Evolutionary conservation across 1,140 invertebrate species (phyloP).

Genomic region (Ceratoteleas bidentatus): DNA sequence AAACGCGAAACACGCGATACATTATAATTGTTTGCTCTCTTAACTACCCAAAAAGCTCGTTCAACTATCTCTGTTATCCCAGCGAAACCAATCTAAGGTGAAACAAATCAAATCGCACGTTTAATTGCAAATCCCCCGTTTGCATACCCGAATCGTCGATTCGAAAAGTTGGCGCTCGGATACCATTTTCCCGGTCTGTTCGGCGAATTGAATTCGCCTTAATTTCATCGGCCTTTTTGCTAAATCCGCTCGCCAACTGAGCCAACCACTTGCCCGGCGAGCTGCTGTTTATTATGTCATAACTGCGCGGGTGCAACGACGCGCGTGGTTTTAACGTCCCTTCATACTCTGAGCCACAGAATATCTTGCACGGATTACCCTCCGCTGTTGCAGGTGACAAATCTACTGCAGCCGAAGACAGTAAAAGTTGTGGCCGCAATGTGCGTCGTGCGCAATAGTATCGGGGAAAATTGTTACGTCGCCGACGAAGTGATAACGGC

Average conservation of each 20-base stretch:
- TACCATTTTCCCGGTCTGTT: not conserved
- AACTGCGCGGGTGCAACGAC: constrained; percentile 4
- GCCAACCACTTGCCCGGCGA: constrained; percentile 2
- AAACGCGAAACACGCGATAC: constrained; percentile 8
- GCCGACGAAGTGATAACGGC: constrained; percentile 94
- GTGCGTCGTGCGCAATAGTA: constrained; percentile 94
- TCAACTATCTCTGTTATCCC: constrained; percentile 3
- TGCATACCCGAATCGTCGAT: too few species aligned
- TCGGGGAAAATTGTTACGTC: constrained; percentile 95
- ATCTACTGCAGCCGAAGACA: constrained; percentile 88
- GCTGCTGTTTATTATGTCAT: constrained; percentile 13
- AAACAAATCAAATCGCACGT: not conserved
- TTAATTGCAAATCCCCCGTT: not conserved
- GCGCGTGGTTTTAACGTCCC: constrained; percentile 25
- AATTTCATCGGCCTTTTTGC: not conserved
- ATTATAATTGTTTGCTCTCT: constrained; percentile 10
- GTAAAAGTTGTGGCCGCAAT: constrained; percentile 93
- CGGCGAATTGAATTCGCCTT: not conserved
- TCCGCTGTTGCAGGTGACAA: constrained; percentile 81
- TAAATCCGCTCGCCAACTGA: not conserved
- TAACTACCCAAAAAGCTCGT: constrained; percentile 21
- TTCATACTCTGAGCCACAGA: constrained; percentile 17
- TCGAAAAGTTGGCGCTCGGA: too few species aligned
- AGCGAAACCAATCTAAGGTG: not conserved
- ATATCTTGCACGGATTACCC: constrained; percentile 43